Evolutionary conservation across 2,113 vertebrate genomes (phyloP), one percentile per base, ranked within the genome.

Genomic region (Cryptomyrus ogoouensis): DNA sequence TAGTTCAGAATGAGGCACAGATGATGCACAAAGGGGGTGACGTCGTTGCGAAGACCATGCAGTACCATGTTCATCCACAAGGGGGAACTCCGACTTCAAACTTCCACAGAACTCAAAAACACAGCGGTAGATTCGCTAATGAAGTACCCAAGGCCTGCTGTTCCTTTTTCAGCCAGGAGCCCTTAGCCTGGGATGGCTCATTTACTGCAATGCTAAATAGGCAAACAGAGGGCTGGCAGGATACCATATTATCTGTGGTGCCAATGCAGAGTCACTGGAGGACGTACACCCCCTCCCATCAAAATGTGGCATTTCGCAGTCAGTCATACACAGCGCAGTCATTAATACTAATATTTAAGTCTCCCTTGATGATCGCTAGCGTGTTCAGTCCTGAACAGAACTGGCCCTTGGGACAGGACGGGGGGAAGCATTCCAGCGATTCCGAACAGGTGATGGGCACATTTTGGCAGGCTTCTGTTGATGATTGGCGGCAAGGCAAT

Each of bases 31-130:
- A n/a, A 89, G n/a, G 49, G 70, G 39, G 87, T 47, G 46, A 39
- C 84, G 39, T 56, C 70, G 17, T 42, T 17, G 74, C 21, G 46
- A 42, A 9, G 83, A 42, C 1, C 21, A 7, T 90, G 92, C 24
- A 91, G 90, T 91, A 8, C 3, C 2, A 1, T 3, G 0, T 0
- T 9, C n/a, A 0, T 44, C 93, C 95, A 94, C 95, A 90, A 91
- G 95, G 92, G 87, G 93, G 94, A 58, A 91, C 94, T 95, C 92
- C 94, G 90, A 85, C 84, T 89, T 93, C 92, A 93, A n/a, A n/a
- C 4, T 84, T 86, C 10, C 88, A 1, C 39, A 56, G 24, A 4
- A 19, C 49, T 3, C 10, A 21, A 83, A n/a, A 80, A 8, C 19
- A 47, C 24, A 10, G 19, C 52, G 24, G 77, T 58, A 1, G 35